A percentile compares a stretch with the other conserved stretches of the same genome.
Conservation (phyloP, 2,888 invertebrate genomes). For the Scelioninae gen. 1 region DNA sequence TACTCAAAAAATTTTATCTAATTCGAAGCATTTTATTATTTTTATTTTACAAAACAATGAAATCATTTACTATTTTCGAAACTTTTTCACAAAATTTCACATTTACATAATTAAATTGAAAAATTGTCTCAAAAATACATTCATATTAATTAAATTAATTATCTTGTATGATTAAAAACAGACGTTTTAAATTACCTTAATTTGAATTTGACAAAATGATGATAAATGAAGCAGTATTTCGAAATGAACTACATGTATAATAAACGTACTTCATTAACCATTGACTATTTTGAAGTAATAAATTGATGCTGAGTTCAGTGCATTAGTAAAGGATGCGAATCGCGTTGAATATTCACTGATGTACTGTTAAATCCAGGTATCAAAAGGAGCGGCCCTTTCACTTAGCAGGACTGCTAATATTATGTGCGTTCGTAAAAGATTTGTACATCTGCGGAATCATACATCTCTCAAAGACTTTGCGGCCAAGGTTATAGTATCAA, state of each 20-base stretch:
- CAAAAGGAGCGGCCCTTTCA: slow-evolving; percentile 67
- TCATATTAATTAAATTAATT: no score
- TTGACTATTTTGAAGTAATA: slow-evolving; percentile 23
- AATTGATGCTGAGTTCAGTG: slow-evolving; percentile 13
- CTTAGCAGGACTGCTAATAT: slow-evolving; percentile 45
- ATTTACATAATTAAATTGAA: no score
- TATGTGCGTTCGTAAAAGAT: slow-evolving; percentile 73
- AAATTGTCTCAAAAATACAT: no score
- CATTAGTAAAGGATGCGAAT: slow-evolving; percentile 26
- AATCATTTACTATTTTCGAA: no score
- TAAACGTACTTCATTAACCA: slow-evolving; percentile 17
- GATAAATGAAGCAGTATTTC: not conserved
- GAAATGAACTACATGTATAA: not conserved
- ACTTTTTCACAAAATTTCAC: no score
- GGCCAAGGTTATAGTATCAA: slow-evolving; percentile 75
- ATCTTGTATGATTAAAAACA: no score
- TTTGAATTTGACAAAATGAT: no score
- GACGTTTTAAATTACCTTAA: no score
- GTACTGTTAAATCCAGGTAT: slow-evolving; percentile 30
- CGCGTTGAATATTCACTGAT: slow-evolving; percentile 36
- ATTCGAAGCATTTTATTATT: no score
- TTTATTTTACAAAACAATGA: no score
- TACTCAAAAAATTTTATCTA: no score
- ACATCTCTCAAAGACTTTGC: slow-evolving; percentile 71
- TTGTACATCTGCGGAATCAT: slow-evolving; percentile 69